Evolutionary conservation across 1,140 invertebrate species (phyloP).

Genomic region (Sitodiplosis mosellana): DNA sequence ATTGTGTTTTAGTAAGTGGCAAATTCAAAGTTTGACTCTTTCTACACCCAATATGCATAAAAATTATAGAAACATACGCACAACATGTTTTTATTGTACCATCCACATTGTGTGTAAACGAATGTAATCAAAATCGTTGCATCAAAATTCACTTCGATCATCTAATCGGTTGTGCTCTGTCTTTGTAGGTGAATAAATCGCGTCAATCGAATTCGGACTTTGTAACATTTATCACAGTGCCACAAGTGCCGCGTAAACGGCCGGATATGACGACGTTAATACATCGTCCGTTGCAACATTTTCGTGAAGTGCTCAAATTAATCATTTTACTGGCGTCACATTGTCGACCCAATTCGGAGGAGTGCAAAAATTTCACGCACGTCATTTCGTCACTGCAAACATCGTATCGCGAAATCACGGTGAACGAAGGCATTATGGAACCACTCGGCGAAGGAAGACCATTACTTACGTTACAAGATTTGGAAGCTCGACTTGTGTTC

Average conservation of each 20-base stretch:
- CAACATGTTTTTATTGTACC: too few species aligned
- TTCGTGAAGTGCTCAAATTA: constrained; percentile 37
- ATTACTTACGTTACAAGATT: constrained; percentile 55
- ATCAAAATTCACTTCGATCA: too few species aligned
- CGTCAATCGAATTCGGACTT: constrained; percentile 41
- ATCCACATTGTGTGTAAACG: too few species aligned
- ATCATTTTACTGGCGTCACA: constrained; percentile 25
- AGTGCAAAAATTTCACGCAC: constrained; percentile 23
- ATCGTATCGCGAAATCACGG: constrained; percentile 59
- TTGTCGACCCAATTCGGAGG: constrained; percentile 22
- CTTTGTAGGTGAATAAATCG: constrained; percentile 34
- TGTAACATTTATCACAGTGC: constrained; percentile 51
- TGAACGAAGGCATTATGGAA: constrained; percentile 63
- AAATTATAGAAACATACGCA: too few species aligned
- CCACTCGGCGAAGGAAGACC: constrained; percentile 60
- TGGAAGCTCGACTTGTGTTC: constrained; percentile 67
- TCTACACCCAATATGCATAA: background rate
- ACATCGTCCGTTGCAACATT: constrained; percentile 61
- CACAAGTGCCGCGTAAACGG: constrained; percentile 51
- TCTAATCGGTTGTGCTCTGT: too few species aligned
- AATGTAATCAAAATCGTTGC: too few species aligned
- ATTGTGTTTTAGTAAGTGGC: constrained; percentile 50
- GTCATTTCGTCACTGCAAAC: constrained; percentile 28
- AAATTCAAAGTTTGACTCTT: background rate
- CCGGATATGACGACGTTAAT: constrained; percentile 67